Base-by-base conservation (phyloP, 2,797 vertebrate species). In the Decapterus maruadsi region DNA sequence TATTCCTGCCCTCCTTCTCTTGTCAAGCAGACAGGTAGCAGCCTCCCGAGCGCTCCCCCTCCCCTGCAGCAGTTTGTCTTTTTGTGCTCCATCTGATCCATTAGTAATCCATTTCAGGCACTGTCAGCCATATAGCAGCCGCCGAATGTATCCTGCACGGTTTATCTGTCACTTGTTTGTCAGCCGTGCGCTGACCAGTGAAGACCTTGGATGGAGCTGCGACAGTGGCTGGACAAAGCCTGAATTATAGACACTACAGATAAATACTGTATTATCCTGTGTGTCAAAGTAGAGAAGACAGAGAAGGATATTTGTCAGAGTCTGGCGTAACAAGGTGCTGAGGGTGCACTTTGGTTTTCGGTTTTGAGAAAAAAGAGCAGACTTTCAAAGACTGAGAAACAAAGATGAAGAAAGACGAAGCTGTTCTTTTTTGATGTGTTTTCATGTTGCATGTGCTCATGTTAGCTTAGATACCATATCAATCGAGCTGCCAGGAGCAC, bases 81-180 rank as follows among this genome's bases (percentile, higher is more conserved):
- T 89, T 75, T 59, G 81, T 74, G 80, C 83, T 89, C 79, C 62
- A 77, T 88, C 82, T 86, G 85, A 90, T 92, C 90, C 89, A 93
- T 94, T 91, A 91, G 89, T 88, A 84, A 87, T 87, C 76, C 80
- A 81, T 91, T 89, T 90, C 82, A 80, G 78, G 68, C 68, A 53
- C 86, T 86, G 83, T 84, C 77, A 78, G 80, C 78, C 82, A 36
- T 36, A 55, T 14, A 72, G 81, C 83, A 29, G 86, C 53, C n/a
- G 14, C 57, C 77, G 81, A 88, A 83, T 67, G 75, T 78, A 55
- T 72, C 66, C 56, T 55, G 75, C 64, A 19, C 2, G 48, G 42
- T 87, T 88, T 79, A 85, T 75, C 78, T 76, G 80, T 85, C 86
- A 77, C 80, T 57, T 57, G 84, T 85, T 81, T 86, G 79, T 92